Evolutionary conservation across 2,888 invertebrate species (phyloP).

Genomic region (Endomychus coccineus): DNA sequence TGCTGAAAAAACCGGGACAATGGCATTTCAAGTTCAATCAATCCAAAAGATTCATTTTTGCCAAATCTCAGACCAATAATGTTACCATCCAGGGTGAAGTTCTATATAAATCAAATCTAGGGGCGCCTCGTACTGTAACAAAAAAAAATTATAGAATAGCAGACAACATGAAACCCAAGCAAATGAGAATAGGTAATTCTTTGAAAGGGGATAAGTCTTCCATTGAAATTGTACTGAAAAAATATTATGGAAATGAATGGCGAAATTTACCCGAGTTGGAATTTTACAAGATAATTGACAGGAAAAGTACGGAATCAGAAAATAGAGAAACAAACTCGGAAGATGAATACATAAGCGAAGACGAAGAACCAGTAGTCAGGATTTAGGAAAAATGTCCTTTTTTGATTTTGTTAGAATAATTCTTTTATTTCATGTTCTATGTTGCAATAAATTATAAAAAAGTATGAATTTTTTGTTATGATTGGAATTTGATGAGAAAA

Average conservation of each 20-base stretch:
- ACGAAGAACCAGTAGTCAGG: constrained; percentile 5
- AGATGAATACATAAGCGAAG: too few species aligned
- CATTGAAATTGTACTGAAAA: constrained; percentile 1
- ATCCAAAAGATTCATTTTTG: constrained; percentile 7
- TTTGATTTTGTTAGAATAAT: not conserved
- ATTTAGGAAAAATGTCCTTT: too few species aligned
- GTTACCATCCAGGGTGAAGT: too few species aligned
- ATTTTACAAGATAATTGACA: constrained; percentile 6
- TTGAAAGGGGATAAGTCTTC: too few species aligned
- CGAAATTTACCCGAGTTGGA: constrained; percentile 5
- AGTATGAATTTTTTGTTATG: constrained; percentile 6
- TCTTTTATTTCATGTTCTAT: constrained; percentile 1
- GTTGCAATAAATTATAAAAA: constrained; percentile 5
- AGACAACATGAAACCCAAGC: too few species aligned
- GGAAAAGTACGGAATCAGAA: constrained; percentile 1
- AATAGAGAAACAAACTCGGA: constrained; percentile 3
- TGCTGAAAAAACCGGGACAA: too few species aligned
- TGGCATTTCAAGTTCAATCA: constrained; percentile 4
- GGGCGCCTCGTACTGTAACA: too few species aligned
- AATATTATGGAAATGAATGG: constrained; percentile 6
- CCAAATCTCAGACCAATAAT: too few species aligned
- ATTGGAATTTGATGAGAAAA: constrained; percentile 5
- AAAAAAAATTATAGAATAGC: too few species aligned
- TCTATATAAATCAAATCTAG: too few species aligned
- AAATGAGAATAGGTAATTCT: too few species aligned